Conservation (phyloP, 1,140 invertebrate genomes). For the Solenopsis fugax region DNA sequence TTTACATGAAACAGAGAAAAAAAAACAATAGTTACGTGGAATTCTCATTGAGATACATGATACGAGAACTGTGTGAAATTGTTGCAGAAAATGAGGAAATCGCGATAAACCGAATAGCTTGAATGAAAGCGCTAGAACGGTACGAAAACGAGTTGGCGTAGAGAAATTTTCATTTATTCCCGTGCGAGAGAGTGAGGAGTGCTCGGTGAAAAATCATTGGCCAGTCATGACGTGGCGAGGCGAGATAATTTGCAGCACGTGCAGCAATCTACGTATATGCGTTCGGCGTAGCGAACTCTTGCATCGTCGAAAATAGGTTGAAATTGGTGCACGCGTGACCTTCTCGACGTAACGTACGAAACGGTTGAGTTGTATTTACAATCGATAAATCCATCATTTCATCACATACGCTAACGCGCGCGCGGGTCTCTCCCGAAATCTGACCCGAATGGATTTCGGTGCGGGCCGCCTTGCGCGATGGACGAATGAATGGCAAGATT, state of each 20-base stretch:
- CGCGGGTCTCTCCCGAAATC: neutral
- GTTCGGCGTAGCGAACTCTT: neutral
- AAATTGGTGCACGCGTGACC: slow-evolving; percentile 31
- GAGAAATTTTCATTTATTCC: neutral
- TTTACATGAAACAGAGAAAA: neutral
- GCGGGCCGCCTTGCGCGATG: neutral
- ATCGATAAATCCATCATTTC: slow-evolving; percentile 38
- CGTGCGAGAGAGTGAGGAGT: neutral
- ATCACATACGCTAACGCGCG: neutral
- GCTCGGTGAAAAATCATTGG: slow-evolving; percentile 7
- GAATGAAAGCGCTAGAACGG: neutral
- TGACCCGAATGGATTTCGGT: slow-evolving; percentile 33
- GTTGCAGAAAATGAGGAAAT: neutral
- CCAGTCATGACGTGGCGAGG: neutral
- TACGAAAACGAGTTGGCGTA: neutral
- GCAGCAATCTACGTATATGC: neutral
- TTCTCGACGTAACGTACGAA: slow-evolving; percentile 13
- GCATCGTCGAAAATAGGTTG: slow-evolving; percentile 41
- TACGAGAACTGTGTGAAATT: neutral
- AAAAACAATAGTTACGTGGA: neutral
- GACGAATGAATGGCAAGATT: neutral
- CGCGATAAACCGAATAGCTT: neutral
- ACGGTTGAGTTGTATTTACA: neutral
- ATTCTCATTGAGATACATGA: neutral
- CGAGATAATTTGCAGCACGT: slow-evolving; percentile 36